A percentile compares a stretch with the other conserved stretches of the same genome.
These are phyloP conservation scores for Acanthornis magna DNA, from an alignment of 2,797 vertebrate genomes.

Conservation along the genomic window DNA sequence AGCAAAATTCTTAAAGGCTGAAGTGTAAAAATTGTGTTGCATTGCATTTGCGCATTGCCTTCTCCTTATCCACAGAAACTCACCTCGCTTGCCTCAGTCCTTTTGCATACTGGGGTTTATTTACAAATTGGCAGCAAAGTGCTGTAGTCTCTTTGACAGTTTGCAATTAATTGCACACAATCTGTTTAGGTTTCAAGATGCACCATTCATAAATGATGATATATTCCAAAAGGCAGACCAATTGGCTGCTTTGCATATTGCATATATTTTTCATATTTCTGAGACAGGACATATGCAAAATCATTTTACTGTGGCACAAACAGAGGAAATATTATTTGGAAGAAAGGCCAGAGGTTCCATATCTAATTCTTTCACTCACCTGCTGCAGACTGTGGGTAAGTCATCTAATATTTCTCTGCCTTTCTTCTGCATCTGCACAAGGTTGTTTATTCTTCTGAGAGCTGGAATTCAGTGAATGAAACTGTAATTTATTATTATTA, in stretches of 20 bases:
- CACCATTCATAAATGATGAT: slow-evolving; percentile 44
- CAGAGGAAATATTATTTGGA: slow-evolving; percentile 13
- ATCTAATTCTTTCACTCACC: slow-evolving; percentile 27
- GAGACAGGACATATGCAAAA: slow-evolving; percentile 43
- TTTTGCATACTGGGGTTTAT: slow-evolving; percentile 10
- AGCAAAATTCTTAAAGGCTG: slow-evolving; percentile 29
- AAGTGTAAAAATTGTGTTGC: slow-evolving; percentile 12
- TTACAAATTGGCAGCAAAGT: slow-evolving; percentile 48
- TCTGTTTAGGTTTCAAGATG: slow-evolving; percentile 53
- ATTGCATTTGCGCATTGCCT: neutral
- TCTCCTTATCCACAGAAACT: neutral
- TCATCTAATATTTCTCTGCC: slow-evolving; percentile 7
- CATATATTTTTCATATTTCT: slow-evolving; percentile 52
- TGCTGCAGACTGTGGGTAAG: neutral
- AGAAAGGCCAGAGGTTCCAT: slow-evolving; percentile 37
- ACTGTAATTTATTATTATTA: slow-evolving; percentile 28
- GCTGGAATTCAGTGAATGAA: slow-evolving; percentile 13
- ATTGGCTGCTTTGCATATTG: slow-evolving; percentile 52
- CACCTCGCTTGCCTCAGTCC: neutral
- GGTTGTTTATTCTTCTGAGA: slow-evolving; percentile 19
- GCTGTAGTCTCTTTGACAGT: slow-evolving; percentile 44
- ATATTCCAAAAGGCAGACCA: slow-evolving; percentile 47
- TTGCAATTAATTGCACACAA: slow-evolving; percentile 56
- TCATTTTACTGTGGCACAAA: slow-evolving; percentile 37
- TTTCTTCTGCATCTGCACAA: slow-evolving; percentile 21